Evolutionary conservation across 2,113 vertebrate genomes (phyloP).

Genomic region (Psammodynastes pulverulentus): DNA sequence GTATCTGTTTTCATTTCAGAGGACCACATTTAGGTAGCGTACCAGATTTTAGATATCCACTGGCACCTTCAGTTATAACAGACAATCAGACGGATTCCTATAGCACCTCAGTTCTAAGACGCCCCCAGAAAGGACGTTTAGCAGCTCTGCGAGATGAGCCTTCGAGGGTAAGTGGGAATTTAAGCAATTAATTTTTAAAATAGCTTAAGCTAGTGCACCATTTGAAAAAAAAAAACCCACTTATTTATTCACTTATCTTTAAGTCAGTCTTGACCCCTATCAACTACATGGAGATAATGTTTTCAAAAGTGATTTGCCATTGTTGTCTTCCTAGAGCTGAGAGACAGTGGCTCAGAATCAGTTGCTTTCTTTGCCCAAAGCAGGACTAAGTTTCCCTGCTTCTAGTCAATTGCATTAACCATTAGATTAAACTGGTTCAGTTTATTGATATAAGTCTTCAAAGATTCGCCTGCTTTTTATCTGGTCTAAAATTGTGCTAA

Average conservation of each 20-base stretch:
- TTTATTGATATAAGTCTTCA: neutral
- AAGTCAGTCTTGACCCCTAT: neutral
- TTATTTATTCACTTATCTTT: neutral
- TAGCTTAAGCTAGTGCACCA: neutral
- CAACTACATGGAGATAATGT: neutral
- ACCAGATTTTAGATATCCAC: conserved; percentile 89
- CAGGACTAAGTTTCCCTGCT: neutral
- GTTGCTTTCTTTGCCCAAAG: neutral
- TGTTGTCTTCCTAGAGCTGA: neutral
- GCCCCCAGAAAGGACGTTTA: conserved; percentile 89
- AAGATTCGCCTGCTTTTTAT: neutral
- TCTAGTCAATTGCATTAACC: neutral
- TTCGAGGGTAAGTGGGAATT: conserved; percentile 78
- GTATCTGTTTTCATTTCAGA: conserved; percentile 60
- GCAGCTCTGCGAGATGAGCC: conserved; percentile 91
- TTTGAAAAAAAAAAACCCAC: neutral
- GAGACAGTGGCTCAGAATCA: neutral
- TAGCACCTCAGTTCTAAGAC: conserved; percentile 78
- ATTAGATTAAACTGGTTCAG: neutral
- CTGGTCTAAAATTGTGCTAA: neutral
- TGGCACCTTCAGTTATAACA: conserved; percentile 76
- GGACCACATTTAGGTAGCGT: conserved; percentile 82
- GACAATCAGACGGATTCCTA: conserved; percentile 83
- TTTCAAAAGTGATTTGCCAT: neutral
- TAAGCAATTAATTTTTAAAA: neutral